A percentile compares a stretch with the other conserved stretches of the same genome.
These are phyloP conservation scores for Exocentrus adspersus DNA, from an alignment of 2,888 invertebrate genomes.

Conservation along the genomic window DNA sequence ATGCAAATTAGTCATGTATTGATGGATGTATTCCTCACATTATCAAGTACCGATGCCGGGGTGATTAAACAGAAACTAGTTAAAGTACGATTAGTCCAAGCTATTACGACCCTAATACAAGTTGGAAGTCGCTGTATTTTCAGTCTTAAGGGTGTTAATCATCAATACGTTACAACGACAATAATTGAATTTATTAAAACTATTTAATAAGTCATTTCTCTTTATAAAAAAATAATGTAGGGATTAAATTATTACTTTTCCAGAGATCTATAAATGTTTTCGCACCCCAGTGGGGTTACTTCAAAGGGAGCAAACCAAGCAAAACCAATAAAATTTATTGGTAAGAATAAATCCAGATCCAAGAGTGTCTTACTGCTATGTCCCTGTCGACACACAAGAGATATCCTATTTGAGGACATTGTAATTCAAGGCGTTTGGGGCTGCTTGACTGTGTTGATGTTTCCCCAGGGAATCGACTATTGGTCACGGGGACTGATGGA, in stretches of 20 bases:
- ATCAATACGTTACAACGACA: no score
- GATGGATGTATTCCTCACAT: not conserved
- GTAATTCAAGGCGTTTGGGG: not conserved
- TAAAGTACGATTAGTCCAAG: not conserved
- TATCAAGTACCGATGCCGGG: not conserved
- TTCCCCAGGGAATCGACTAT: not conserved
- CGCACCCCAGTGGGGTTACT: no score
- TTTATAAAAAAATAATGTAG: no score
- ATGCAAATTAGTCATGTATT: not conserved
- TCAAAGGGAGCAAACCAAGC: not conserved
- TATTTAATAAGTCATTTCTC: no score
- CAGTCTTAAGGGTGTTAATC: no score
- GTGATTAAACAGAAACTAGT: not conserved
- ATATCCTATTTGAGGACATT: not conserved
- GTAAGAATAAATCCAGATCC: not conserved
- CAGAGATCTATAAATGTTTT: no score
- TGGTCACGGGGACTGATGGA: not conserved
- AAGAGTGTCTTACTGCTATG: not conserved
- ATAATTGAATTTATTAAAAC: no score
- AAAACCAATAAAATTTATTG: not conserved
- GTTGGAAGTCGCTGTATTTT: no score
- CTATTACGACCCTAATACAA: not conserved
- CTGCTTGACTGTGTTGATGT: not conserved
- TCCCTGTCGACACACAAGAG: not conserved
- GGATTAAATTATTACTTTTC: no score